Base-by-base conservation (phyloP, 2,113 vertebrate genomes). In the Megaceryle maxima region DNA sequence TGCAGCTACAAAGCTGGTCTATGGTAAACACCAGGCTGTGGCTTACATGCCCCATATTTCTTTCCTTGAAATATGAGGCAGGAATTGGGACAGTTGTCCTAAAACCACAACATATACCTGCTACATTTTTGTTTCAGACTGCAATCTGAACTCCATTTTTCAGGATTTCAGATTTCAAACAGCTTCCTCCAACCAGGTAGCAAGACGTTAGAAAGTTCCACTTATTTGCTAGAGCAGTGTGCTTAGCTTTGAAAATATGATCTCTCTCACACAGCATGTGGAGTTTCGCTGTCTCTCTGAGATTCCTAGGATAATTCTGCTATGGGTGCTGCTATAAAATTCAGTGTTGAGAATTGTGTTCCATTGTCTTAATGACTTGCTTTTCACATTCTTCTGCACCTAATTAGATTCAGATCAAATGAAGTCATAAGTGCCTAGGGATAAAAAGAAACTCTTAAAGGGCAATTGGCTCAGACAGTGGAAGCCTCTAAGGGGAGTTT, bases 381-480 rank as follows among this genome's bases (percentile, higher is more conserved):
- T 87, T 83, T 91, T 76, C 90, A 80, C 79, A 94, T 96, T 92
- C 53, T 92, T 96, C 86, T 90, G 60, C 69, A 77, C 70, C 67
- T 96, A 94, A 96, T 96, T 94, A 96, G 70, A 81, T 84, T 94
- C 88, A 94, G 63, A 97, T 92, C 84, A 97, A 96, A 96, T 96
- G 85, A 96, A 97, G 79, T 80, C 56, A 46, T 92, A 88, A 90
- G 39, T 78, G 80, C 95, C 93, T 94, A 59, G 62, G 86, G 92
- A 95, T 73, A 94, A 94, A 94, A 53, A 93, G 81, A 94, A 95
- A 76, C 81, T 76, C 90, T 96, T 95, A 96, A 84, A 93, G 88
- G 86, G 92, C 83, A 94, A 96, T 92, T 96, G 90, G n/a, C 48
- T 89, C 77, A 92, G 74, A 94, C 67, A 93, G 37, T 83, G 55